phyloP scores from a whole-genome alignment of 2,888 invertebrate genomes.

The Sphaerophoria taeniata region DNA sequence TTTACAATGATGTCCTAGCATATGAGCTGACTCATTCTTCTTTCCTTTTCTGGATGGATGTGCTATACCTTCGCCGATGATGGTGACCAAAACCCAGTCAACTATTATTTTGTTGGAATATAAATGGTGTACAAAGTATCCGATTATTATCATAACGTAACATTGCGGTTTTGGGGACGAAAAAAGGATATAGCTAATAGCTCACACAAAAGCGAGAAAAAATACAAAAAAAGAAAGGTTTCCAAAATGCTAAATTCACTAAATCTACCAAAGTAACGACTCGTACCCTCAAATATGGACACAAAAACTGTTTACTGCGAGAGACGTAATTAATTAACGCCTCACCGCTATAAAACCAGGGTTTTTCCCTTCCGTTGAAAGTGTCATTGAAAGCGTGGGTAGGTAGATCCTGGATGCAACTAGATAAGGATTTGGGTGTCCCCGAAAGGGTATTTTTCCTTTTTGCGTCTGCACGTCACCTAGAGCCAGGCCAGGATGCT shows the following conservation, averaged over 20 bases:
- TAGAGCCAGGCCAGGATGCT: slow-evolving; percentile 46
- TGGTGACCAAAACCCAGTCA: slow-evolving; percentile 33
- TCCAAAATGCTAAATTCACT: too few relatives aligned
- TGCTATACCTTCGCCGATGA: too few relatives aligned
- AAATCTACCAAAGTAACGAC: too few relatives aligned
- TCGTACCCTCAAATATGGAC: neutral
- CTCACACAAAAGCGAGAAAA: neutral
- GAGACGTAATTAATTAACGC: slow-evolving; percentile 72
- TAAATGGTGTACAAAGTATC: slow-evolving; percentile 73
- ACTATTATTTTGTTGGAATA: slow-evolving; percentile 60
- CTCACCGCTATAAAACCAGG: slow-evolving; percentile 62
- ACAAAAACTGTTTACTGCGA: slow-evolving; percentile 60
- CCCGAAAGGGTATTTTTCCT: slow-evolving; percentile 47
- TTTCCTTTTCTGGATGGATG: neutral
- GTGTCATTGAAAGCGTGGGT: slow-evolving; percentile 46
- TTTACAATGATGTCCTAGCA: slow-evolving; percentile 22
- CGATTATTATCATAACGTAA: too few relatives aligned
- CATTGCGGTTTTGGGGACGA: slow-evolving; percentile 58
- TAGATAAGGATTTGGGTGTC: slow-evolving; percentile 39
- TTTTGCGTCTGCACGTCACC: neutral
- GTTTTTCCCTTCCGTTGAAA: slow-evolving; percentile 11
- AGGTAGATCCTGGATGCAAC: slow-evolving; percentile 33
- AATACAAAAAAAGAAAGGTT: too few relatives aligned
- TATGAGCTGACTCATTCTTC: slow-evolving; percentile 41
- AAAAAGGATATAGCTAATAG: slow-evolving; percentile 44